Conservation (phyloP, 2,113 vertebrate genomes). For the Parotia lawesii region DNA sequence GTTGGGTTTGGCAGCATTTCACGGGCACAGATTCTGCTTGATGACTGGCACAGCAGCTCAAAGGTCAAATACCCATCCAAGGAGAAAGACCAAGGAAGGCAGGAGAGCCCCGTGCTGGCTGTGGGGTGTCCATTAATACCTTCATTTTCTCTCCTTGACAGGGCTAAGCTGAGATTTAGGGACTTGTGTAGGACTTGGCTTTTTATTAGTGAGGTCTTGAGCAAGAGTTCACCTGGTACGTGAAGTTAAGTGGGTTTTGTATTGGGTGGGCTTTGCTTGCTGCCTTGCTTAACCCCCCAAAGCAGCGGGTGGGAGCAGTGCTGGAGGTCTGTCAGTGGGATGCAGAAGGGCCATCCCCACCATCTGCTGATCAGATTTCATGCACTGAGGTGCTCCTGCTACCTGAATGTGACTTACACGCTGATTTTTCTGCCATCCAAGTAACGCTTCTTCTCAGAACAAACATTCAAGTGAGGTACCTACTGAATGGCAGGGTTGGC, state of each 20-base stretch:
- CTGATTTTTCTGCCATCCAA: not conserved
- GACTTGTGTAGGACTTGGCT: not conserved
- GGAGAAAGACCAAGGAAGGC: not conserved
- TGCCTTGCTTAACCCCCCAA: not conserved
- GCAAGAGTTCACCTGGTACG: not conserved
- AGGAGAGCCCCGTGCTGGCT: not conserved
- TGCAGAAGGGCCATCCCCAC: not conserved
- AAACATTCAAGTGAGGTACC: not conserved
- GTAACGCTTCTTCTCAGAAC: not conserved
- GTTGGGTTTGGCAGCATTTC: not conserved
- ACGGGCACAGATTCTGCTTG: not conserved
- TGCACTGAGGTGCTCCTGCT: not conserved
- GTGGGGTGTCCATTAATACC: not conserved
- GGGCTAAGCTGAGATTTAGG: not conserved
- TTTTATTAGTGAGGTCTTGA: not conserved
- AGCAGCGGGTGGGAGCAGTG: not conserved
- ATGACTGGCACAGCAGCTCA: not conserved
- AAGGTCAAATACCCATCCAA: not conserved
- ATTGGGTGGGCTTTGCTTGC: not conserved
- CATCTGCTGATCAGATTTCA: not conserved
- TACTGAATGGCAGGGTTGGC: accelerated
- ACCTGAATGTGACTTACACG: not conserved
- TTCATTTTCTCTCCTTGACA: not conserved
- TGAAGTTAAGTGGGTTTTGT: not conserved
- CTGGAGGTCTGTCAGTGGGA: not conserved